Percentiles rank a stretch among this genome's conserved stretches.
Evolutionary conservation across 2,888 invertebrate genomes (phyloP).

Genomic region (Eupeodes latifasciatus): DNA sequence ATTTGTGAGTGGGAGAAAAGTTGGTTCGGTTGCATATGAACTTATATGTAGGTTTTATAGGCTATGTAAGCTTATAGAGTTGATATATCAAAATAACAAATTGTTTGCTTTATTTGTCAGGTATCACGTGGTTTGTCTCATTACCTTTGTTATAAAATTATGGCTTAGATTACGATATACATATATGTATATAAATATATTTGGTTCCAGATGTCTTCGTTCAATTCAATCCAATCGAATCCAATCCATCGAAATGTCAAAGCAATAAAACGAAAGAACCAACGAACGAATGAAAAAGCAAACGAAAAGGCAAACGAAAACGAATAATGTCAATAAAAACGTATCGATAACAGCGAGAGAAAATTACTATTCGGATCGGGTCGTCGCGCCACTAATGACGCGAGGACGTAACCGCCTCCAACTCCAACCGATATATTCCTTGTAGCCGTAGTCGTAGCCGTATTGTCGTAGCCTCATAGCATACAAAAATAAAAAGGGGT

Average conservation of each 20-base stretch:
- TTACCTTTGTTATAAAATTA: constrained; percentile 66
- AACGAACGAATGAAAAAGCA: too few species aligned
- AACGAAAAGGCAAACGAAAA: constrained; percentile 32
- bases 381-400: constrained; percentile 53
- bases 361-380: constrained; percentile 54
- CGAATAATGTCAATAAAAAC: constrained; percentile 68
- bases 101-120: constrained; percentile 38
- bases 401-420: constrained; percentile 53
- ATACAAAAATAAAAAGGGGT: constrained; percentile 39
- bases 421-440: background rate
- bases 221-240: constrained; percentile 13
- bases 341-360: constrained; percentile 56
- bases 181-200: background rate
- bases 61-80: too few species aligned
- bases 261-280: constrained; percentile 46
- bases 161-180: constrained; percentile 46
- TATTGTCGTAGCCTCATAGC: background rate
- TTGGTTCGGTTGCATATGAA: background rate
- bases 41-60: background rate
- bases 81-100: constrained; percentile 29
- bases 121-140: constrained; percentile 44
- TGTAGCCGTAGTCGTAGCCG: too few species aligned
- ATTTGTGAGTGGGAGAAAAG: background rate
- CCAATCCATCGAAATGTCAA: constrained; percentile 53
- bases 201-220: constrained; percentile 42